phyloP scores from a whole-genome alignment of 2,888 invertebrate species.

The Euzetes globulus region DNA sequence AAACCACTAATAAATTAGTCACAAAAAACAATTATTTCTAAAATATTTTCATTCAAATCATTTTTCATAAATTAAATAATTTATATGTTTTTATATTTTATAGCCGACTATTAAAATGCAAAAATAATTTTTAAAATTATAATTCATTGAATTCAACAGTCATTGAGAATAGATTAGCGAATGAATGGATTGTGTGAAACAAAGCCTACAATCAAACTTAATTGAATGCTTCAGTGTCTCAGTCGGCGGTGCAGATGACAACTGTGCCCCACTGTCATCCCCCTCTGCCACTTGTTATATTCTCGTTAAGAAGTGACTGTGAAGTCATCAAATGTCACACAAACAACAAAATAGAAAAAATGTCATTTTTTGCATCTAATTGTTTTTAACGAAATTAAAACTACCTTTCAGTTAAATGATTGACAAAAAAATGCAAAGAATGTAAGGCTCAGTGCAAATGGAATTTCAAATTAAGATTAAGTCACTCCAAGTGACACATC shows the following conservation, averaged over 20 bases:
- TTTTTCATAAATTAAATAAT: not conserved
- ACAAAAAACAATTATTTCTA: constrained; percentile 3
- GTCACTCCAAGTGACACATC: constrained; percentile 12
- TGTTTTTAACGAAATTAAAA: no score
- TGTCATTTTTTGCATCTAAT: not conserved
- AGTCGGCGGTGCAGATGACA: constrained; percentile 1
- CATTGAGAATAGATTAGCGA: not conserved
- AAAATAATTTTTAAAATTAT: not conserved
- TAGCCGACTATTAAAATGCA: not conserved
- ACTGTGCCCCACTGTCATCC: no score
- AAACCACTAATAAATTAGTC: not conserved
- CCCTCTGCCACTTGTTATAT: constrained; percentile 5
- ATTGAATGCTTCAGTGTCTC: not conserved
- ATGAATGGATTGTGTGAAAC: constrained; percentile 16
- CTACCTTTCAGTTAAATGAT: not conserved
- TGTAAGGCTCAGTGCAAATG: not conserved
- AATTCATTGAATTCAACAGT: constrained; percentile 11
- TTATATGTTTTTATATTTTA: not conserved
- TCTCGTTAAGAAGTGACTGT: not conserved
- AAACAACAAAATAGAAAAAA: not conserved
- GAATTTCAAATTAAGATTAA: constrained; percentile 6
- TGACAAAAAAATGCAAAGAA: not conserved
- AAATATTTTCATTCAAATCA: not conserved
- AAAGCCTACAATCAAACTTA: constrained; percentile 14
- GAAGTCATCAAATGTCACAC: not conserved